Percentiles rank a stretch among this genome's conserved stretches.
phyloP scores from a whole-genome alignment of 2,888 invertebrate genomes.

The Conomelus anceps region DNA sequence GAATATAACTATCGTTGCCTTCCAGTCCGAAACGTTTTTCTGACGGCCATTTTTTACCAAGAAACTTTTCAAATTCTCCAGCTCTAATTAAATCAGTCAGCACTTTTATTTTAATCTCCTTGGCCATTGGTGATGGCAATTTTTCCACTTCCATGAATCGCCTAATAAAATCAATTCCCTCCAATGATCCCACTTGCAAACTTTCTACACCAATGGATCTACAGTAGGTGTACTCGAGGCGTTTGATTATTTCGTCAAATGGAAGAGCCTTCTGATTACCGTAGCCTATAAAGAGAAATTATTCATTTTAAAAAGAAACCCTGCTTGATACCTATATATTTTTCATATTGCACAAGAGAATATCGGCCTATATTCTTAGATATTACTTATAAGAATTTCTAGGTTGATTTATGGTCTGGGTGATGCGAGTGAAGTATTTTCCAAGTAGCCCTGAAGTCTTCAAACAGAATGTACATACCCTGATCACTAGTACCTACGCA shows the following conservation, averaged over 20 bases:
- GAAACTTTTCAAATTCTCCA: constrained; percentile 60
- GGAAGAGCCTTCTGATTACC: not conserved
- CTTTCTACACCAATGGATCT: constrained; percentile 65
- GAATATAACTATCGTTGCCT: constrained; percentile 71
- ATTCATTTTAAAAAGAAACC: too few relatives aligned
- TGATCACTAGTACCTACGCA: too few relatives aligned
- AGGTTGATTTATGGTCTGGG: too few relatives aligned
- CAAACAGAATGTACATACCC: too few relatives aligned
- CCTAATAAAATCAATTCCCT: constrained; percentile 62
- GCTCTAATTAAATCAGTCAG: not conserved
- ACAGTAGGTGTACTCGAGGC: constrained; percentile 64
- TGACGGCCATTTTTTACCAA: constrained; percentile 70
- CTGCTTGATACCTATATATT: too few relatives aligned
- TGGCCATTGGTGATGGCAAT: not conserved
- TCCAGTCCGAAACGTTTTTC: constrained; percentile 75
- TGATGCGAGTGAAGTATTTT: too few relatives aligned
- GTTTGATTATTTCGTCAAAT: constrained; percentile 52
- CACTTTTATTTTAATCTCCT: not conserved
- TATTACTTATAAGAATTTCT: too few relatives aligned
- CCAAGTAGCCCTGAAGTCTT: too few relatives aligned
- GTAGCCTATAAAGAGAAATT: not conserved
- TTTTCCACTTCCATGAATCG: constrained; percentile 58
- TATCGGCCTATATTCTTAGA: too few relatives aligned
- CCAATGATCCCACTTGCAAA: constrained; percentile 65
- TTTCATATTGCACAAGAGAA: too few relatives aligned